A percentile compares a stretch with the other conserved stretches of the same genome.
phyloP scores from a whole-genome alignment of 2,888 invertebrate genomes.

The Brenthis daphne region DNA sequence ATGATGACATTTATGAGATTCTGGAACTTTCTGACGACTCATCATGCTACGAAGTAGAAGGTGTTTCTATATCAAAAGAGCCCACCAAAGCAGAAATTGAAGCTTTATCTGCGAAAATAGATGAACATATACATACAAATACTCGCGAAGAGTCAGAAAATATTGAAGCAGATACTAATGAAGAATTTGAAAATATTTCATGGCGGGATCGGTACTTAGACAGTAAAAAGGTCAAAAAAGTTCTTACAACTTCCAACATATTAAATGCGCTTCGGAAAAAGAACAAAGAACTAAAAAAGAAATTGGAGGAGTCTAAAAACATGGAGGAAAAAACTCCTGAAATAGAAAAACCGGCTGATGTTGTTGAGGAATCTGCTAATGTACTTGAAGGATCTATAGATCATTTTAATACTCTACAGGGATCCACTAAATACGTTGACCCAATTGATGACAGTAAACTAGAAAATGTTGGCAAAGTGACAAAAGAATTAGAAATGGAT shows the following conservation, averaged over 20 bases:
- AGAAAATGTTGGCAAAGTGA: constrained; percentile 27
- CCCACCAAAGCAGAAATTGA: constrained; percentile 72
- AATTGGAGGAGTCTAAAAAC: constrained; percentile 57
- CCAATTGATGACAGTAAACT: constrained; percentile 52
- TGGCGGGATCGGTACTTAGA: constrained; percentile 84
- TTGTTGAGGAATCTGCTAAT: constrained; percentile 28
- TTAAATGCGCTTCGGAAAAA: constrained; percentile 84
- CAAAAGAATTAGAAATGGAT: constrained; percentile 65
- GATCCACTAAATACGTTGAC: constrained; percentile 65
- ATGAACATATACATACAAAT: constrained; percentile 63
- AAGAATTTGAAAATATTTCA: constrained; percentile 52
- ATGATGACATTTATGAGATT: constrained; percentile 59
- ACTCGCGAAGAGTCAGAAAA: constrained; percentile 54
- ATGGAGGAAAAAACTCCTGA: constrained; percentile 44
- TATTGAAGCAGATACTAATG: constrained; percentile 45
- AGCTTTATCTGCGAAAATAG: constrained; percentile 74
- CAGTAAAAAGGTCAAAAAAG: constrained; percentile 83
- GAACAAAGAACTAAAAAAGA: constrained; percentile 74
- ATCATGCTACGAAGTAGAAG: constrained; percentile 65
- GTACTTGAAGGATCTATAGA: constrained; percentile 78
- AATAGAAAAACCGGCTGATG: constrained; percentile 34
- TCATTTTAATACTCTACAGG: constrained; percentile 76
- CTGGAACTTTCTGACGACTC: constrained; percentile 70
- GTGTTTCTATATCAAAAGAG: constrained; percentile 67
- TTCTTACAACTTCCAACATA: constrained; percentile 74